phyloP scores from a whole-genome alignment of 1,140 invertebrate species.

The Dreissena polymorpha region DNA sequence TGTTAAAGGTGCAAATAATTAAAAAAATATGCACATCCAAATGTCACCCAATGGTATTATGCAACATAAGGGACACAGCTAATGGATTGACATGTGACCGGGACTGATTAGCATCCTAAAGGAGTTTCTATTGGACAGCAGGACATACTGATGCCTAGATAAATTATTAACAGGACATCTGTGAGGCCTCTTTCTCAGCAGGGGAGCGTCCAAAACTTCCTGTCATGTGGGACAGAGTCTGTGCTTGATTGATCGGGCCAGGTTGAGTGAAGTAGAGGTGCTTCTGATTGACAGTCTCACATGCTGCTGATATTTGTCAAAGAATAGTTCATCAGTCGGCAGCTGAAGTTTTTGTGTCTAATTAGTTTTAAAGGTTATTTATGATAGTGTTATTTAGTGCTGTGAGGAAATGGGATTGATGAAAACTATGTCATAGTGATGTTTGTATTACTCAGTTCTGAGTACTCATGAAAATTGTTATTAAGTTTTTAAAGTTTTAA shows the following conservation, averaged over 20 bases:
- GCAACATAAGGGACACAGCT: constrained; percentile 4
- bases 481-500: too few relatives aligned
- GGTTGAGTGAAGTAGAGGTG: constrained; percentile 9
- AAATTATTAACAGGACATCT: constrained; percentile 51
- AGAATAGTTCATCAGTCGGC: constrained; percentile 1
- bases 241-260: constrained; percentile 46
- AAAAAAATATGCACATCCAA: too few relatives aligned
- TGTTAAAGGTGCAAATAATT: too few relatives aligned
- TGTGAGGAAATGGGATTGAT: too few relatives aligned
- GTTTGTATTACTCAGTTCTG: too few relatives aligned
- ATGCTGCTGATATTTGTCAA: constrained; percentile 38
- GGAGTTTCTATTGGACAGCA: constrained; percentile 37
- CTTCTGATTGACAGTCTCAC: constrained; percentile 36
- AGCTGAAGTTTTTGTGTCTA: too few relatives aligned
- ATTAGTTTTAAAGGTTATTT: too few relatives aligned
- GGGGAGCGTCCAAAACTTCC: not conserved
- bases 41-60: not conserved
- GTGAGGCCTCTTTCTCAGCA: constrained; percentile 9
- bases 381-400: too few relatives aligned
- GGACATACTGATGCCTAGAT: constrained; percentile 21
- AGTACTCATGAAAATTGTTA: too few relatives aligned
- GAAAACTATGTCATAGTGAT: too few relatives aligned
- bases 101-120: not conserved
- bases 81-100: not conserved
- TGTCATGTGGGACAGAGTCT: constrained; percentile 46